Conservation (phyloP, 92 coral and sea anemone genomes). For the Epizoanthus stellaris region DNA sequence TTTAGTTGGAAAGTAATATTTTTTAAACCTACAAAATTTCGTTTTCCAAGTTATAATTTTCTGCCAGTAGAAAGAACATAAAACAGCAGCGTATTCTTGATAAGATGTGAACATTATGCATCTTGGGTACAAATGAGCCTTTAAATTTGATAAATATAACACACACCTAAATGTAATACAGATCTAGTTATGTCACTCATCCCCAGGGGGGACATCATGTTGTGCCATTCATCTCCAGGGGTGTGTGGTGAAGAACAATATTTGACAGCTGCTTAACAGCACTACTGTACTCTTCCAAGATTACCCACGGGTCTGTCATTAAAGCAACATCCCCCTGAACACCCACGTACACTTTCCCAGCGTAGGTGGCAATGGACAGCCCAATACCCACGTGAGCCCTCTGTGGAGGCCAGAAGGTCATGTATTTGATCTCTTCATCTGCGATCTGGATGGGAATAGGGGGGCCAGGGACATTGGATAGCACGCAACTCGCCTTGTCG, state of each 20-base stretch:
- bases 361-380: conserved; percentile 81
- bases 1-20: too few species aligned
- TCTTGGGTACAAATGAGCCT: too few species aligned
- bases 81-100: too few species aligned
- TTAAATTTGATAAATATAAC: too few species aligned
- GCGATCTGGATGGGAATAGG: conserved; percentile 59
- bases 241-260: conserved; percentile 22
- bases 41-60: too few species aligned
- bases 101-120: too few species aligned
- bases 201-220: not conserved
- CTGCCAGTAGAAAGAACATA: too few species aligned
- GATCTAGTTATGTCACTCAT: too few species aligned
- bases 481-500: conserved; percentile 74
- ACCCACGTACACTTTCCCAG: conserved; percentile 81
- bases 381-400: conserved; percentile 82
- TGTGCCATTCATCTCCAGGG: conserved; percentile 13
- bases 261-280: conserved; percentile 68
- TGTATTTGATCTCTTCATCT: conserved; percentile 58
- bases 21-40: too few species aligned
- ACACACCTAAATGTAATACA: too few species aligned
- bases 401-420: conserved; percentile 93
- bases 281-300: conserved; percentile 73
- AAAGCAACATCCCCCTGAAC: conserved; percentile 75
- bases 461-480: conserved; percentile 97
- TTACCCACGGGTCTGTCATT: conserved; percentile 74